Conservation (phyloP, 1,140 invertebrate genomes). For the Bombus waltoni region DNA sequence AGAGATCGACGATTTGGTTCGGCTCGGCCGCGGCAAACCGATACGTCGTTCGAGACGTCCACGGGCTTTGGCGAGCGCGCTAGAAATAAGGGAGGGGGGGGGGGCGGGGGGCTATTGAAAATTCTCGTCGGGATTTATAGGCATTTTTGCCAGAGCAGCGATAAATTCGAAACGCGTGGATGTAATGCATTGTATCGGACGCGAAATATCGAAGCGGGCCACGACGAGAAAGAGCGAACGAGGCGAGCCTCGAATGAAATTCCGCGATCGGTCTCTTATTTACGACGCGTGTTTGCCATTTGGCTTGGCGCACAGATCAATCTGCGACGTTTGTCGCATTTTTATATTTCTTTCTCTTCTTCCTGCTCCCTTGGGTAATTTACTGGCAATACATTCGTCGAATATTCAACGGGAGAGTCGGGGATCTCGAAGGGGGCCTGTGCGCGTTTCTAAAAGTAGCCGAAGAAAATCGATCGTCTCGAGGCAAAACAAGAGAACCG, state of each 20-base stretch:
- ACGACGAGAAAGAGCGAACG: background rate
- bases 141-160: slow-evolving; percentile 14
- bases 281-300: slow-evolving; percentile 11
- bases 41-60: slow-evolving; percentile 3
- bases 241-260: background rate
- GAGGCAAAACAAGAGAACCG: slow-evolving; percentile 11
- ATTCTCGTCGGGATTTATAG: slow-evolving; percentile 38
- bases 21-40: background rate
- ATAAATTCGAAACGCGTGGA: slow-evolving; percentile 18
- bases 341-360: background rate
- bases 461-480: slow-evolving; percentile 40
- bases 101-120: background rate
- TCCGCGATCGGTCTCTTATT: slow-evolving; percentile 16
- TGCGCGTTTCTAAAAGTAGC: slow-evolving; percentile 12
- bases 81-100: slow-evolving; percentile 2
- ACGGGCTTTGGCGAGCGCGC: background rate
- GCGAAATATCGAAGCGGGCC: background rate
- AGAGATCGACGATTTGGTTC: slow-evolving; percentile 37
- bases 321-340: background rate
- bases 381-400: background rate
- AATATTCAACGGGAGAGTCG: background rate
- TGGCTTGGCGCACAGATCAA: background rate
- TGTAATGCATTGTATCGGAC: slow-evolving; percentile 19
- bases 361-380: background rate
- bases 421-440: too few relatives aligned